phyloP scores from a whole-genome alignment of 2,113 vertebrate genomes.

The Periophthalmodon schlosseri region DNA sequence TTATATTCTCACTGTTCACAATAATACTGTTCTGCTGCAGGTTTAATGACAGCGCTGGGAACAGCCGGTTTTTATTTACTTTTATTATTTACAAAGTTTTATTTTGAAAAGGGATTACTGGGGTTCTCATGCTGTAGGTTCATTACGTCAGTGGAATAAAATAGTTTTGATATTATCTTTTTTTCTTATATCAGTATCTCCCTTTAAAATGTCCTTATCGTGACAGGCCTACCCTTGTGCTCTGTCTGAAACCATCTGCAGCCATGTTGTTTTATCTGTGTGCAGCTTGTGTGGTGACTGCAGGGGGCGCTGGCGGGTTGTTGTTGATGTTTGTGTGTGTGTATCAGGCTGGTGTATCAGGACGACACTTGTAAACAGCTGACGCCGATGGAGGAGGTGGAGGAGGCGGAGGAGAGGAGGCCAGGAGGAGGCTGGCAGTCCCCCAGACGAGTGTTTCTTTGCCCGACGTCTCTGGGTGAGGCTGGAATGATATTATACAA shows the following conservation, averaged over 20 bases:
- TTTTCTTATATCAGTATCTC: not conserved
- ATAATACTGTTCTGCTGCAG: too few species aligned
- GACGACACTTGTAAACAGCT: constrained; percentile 93
- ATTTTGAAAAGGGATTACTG: too few species aligned
- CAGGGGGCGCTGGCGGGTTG: not conserved
- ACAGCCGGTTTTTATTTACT: too few species aligned
- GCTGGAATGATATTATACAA: not conserved
- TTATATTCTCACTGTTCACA: too few species aligned
- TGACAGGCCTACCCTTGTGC: constrained; percentile 81
- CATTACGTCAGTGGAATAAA: not conserved
- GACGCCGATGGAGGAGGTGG: constrained; percentile 81
- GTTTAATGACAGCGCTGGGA: too few species aligned
- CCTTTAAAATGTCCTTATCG: not conserved
- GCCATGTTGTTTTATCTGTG: constrained; percentile 4
- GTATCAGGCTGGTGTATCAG: constrained; percentile 85
- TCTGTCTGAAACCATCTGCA: constrained; percentile 48
- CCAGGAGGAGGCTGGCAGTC: constrained; percentile 79
- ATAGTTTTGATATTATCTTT: not conserved
- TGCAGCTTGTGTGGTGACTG: not conserved
- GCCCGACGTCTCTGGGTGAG: constrained; percentile 90
- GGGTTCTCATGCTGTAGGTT: not conserved
- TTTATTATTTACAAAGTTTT: too few species aligned
- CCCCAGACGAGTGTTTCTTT: constrained; percentile 89
- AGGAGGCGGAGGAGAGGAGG: constrained; percentile 73
- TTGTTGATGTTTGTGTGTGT: constrained; percentile 12